These are phyloP conservation scores for Lamprologus sp. DNA, from an alignment of 2,113 vertebrate genomes.

Conservation along the genomic window DNA sequence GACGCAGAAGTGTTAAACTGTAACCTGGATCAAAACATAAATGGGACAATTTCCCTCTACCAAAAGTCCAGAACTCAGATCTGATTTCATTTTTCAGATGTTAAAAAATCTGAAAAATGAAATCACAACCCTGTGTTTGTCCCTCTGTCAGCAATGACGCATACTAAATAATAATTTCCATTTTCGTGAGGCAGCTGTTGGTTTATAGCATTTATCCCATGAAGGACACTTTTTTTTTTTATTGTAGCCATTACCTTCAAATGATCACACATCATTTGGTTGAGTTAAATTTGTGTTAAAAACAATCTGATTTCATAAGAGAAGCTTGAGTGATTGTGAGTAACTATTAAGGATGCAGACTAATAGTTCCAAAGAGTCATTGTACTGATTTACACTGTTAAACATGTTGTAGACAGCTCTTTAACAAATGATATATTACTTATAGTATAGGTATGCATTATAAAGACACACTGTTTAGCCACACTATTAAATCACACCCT, in stretches of 20 bases:
- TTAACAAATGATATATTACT: background rate
- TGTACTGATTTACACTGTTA: background rate
- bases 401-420: background rate
- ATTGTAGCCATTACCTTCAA: background rate
- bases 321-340: accelerated
- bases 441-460: background rate
- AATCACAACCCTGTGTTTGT: background rate
- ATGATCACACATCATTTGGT: background rate
- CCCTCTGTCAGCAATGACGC: background rate
- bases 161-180: background rate
- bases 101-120: background rate
- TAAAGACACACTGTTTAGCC: background rate
- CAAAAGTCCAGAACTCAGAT: background rate
- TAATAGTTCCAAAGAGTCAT: background rate
- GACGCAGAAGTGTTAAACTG: accelerated
- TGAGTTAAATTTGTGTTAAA: background rate
- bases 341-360: background rate
- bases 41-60: background rate
- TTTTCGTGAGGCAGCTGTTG: background rate
- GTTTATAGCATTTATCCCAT: background rate
- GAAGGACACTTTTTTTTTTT: background rate
- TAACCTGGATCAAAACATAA: background rate
- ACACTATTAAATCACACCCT: background rate
- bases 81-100: background rate
- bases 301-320: accelerated